Evolutionary conservation across 2,797 vertebrate genomes (phyloP).

Genomic region (Catostomus latipinnis): DNA sequence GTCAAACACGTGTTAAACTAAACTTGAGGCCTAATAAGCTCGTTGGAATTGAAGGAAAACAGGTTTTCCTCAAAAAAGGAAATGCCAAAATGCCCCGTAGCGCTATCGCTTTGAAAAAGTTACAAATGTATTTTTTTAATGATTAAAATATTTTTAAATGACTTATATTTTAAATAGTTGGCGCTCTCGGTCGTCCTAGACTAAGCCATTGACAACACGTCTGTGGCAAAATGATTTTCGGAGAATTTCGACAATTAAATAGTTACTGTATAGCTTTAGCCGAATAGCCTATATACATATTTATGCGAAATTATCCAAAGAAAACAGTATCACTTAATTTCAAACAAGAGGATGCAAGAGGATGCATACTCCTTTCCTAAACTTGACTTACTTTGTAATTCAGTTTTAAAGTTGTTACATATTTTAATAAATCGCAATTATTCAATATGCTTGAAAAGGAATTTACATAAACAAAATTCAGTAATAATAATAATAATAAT

Average conservation of each 20-base stretch:
- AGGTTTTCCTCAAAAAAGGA: background rate
- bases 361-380: background rate
- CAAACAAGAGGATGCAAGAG: background rate
- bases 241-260: background rate
- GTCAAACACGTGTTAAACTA: slow-evolving; percentile 27
- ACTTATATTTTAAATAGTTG: background rate
- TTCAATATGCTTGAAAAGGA: background rate
- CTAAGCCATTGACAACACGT: background rate
- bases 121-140: background rate
- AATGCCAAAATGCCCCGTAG: background rate
- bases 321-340: background rate
- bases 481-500: background rate
- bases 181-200: background rate
- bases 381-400: background rate
- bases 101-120: background rate
- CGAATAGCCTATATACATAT: background rate
- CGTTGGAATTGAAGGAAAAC: background rate
- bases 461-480: background rate
- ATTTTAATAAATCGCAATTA: background rate
- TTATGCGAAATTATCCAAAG: background rate
- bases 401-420: background rate
- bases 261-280: background rate
- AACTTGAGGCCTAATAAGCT: slow-evolving; percentile 25
- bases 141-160: background rate
- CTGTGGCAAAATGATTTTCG: background rate